phyloP scores from a whole-genome alignment of 1,140 invertebrate species.

The Drosophila quadrilineata region DNA sequence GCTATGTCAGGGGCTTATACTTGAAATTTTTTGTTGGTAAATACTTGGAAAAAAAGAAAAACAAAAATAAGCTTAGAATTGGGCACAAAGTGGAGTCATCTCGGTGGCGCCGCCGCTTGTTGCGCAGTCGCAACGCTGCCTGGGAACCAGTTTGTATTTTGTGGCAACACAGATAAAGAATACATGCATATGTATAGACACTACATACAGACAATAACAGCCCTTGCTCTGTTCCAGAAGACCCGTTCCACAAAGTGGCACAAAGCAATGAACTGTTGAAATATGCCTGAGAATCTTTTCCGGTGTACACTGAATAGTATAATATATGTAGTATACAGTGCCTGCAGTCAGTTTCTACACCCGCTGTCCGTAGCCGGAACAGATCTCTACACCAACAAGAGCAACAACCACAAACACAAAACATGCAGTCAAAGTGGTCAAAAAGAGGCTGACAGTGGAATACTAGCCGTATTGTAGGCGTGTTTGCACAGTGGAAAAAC shows the following conservation, averaged over 20 bases:
- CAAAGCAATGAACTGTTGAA: conserved; percentile 78
- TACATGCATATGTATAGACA: not conserved
- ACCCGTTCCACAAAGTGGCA: conserved; percentile 68
- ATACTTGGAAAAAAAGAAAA: conserved; percentile 43
- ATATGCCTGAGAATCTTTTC: conserved; percentile 73
- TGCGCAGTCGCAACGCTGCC: conserved; percentile 41
- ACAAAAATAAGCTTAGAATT: conserved; percentile 58
- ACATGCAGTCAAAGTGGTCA: conserved; percentile 19
- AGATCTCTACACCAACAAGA: too few relatives aligned
- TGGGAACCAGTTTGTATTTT: conserved; percentile 71
- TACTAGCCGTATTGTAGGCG: conserved; percentile 51
- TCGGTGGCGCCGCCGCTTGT: conserved; percentile 38
- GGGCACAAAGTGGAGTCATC: conserved; percentile 53
- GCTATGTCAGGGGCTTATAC: not conserved
- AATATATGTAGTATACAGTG: too few relatives aligned
- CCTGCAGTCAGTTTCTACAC: too few relatives aligned
- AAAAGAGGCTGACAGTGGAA: too few relatives aligned
- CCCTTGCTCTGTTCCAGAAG: conserved; percentile 52
- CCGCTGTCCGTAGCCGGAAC: conserved; percentile 33
- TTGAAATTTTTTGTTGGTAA: conserved; percentile 33
- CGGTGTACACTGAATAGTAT: conserved; percentile 49
- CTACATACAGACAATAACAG: conserved; percentile 13
- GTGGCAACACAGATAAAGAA: conserved; percentile 24
- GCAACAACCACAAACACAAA: conserved; percentile 54
- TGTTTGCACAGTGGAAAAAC: conserved; percentile 42